Evolutionary conservation across 2,797 vertebrate genomes (phyloP).

Genomic region (Sorex maritimensis): DNA sequence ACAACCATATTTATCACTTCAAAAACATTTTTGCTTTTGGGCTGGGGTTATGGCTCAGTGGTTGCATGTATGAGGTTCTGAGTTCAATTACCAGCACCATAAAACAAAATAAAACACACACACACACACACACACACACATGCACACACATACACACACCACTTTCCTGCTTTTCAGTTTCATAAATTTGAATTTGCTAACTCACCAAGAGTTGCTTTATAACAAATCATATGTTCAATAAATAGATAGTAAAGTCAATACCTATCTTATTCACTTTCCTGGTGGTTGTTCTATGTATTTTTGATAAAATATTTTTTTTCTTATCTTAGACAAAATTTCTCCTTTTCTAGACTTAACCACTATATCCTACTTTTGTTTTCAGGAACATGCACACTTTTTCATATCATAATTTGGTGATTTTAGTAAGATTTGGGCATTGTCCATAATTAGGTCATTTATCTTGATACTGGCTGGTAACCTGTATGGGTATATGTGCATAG

Average conservation of each 20-base stretch:
- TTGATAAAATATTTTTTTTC: background rate
- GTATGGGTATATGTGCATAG: background rate
- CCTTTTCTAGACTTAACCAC: conserved; percentile 33
- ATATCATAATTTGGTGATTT: background rate
- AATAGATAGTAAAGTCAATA: background rate
- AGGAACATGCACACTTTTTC: background rate
- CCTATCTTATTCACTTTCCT: background rate
- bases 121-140: no score
- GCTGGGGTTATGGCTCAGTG: no score
- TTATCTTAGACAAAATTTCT: conserved; percentile 22
- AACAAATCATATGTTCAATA: conserved; percentile 34
- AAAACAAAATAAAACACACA: no score
- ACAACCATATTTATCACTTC: background rate
- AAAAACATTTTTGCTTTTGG: background rate
- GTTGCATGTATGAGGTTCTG: no score
- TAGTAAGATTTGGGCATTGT: background rate
- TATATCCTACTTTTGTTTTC: background rate
- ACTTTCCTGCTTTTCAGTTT: background rate
- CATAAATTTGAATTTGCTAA: conserved; percentile 10
- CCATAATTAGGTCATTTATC: conserved; percentile 26
- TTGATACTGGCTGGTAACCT: conserved; percentile 21
- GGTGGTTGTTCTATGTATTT: conserved; percentile 22
- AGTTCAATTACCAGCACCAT: no score
- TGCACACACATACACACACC: no score
- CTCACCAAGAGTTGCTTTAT: background rate